Conservation (phyloP, 2,113 vertebrate species). For the Cephalopholis sonnerati region DNA sequence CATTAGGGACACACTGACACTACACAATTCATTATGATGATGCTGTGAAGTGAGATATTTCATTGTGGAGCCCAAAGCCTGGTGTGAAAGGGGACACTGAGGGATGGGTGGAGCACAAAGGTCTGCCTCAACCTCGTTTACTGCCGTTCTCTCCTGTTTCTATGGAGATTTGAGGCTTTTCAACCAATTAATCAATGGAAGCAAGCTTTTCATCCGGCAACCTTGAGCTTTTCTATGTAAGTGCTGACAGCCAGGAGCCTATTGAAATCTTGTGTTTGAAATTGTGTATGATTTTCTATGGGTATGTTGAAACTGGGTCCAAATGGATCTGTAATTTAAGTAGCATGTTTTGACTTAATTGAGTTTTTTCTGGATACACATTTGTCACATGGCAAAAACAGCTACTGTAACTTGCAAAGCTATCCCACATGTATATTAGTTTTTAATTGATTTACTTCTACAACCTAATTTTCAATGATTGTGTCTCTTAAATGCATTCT, state of each 20-base stretch:
- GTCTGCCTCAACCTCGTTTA: slow-evolving; percentile 68
- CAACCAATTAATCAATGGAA: slow-evolving; percentile 79
- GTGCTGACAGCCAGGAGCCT: slow-evolving; percentile 53
- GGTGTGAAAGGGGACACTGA: slow-evolving; percentile 76
- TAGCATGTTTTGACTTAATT: slow-evolving; percentile 48
- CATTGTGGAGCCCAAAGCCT: slow-evolving; percentile 74
- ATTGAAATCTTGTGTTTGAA: slow-evolving; percentile 68
- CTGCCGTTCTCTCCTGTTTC: slow-evolving; percentile 77
- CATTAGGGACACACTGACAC: slow-evolving; percentile 81
- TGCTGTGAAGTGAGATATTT: slow-evolving; percentile 80
- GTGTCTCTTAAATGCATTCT: slow-evolving; percentile 19
- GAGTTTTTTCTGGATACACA: slow-evolving; percentile 48
- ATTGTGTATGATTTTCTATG: slow-evolving; percentile 60
- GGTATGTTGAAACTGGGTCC: slow-evolving; percentile 43
- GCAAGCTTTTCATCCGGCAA: slow-evolving; percentile 78
- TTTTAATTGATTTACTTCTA: slow-evolving; percentile 56
- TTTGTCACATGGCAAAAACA: slow-evolving; percentile 55
- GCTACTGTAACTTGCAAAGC: slow-evolving; percentile 39
- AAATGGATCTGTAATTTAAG: slow-evolving; percentile 63
- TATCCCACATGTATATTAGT: slow-evolving; percentile 32
- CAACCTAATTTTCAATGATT: slow-evolving; percentile 27
- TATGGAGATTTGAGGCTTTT: slow-evolving; percentile 82
- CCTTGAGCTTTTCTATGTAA: slow-evolving; percentile 78
- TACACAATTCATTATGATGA: slow-evolving; percentile 83
- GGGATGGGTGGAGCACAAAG: slow-evolving; percentile 76